phyloP scores from a whole-genome alignment of 30 jellyfish, hydroid and myxozoan genomes.

The Turritopsis dohrnii region DNA sequence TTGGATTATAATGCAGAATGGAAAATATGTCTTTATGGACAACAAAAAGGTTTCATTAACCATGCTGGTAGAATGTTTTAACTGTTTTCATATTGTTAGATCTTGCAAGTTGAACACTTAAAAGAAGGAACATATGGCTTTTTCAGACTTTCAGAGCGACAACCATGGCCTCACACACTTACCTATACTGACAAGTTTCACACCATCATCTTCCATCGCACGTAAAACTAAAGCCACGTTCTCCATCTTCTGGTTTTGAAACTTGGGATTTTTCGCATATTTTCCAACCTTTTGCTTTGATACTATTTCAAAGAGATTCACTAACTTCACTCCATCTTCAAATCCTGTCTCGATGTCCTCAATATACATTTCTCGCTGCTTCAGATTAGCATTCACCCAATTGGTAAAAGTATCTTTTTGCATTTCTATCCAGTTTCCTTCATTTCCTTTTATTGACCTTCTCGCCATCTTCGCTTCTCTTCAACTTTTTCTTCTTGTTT shows the following conservation, averaged over 20 bases:
- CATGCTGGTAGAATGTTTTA: too few relatives aligned
- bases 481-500: background rate
- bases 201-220: conserved; percentile 94
- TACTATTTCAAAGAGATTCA: conserved; percentile 78
- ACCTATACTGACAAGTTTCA: conserved; percentile 97
- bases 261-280: conserved; percentile 81
- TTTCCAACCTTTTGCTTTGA: conserved; percentile 74
- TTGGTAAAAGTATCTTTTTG: conserved; percentile 93
- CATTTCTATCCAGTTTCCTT: conserved; percentile 96
- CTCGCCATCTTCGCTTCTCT: conserved; percentile 8
- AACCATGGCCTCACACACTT: background rate
- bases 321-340: conserved; percentile 88
- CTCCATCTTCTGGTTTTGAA: conserved; percentile 88
- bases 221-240: conserved; percentile 84
- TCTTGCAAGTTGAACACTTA: too few relatives aligned
- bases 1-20: too few relatives aligned
- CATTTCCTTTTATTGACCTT: conserved; percentile 82
- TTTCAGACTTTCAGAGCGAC: background rate
- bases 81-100: too few relatives aligned
- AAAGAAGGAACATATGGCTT: too few relatives aligned
- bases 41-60: too few relatives aligned
- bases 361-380: conserved; percentile 47
- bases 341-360: conserved; percentile 79
- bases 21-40: too few relatives aligned
- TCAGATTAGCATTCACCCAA: conserved; percentile 89